phyloP scores from a whole-genome alignment of 1,140 invertebrate genomes.

The Drepana arcuata region DNA sequence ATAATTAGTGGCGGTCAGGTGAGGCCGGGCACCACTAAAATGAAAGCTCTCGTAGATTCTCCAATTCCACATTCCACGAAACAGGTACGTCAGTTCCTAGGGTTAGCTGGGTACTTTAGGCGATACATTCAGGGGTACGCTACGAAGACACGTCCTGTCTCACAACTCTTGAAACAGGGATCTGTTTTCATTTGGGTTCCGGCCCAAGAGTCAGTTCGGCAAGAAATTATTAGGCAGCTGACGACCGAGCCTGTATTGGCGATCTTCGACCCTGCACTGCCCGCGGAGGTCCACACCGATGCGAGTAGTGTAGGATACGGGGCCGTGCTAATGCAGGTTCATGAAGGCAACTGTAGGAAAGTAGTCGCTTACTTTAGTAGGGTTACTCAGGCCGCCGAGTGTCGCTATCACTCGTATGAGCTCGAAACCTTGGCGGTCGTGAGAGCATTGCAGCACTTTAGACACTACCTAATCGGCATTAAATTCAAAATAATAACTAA shows the following conservation, averaged over 20 bases:
- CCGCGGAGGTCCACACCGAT: constrained; percentile 33
- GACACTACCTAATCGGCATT: constrained; percentile 37
- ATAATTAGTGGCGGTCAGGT: constrained; percentile 24
- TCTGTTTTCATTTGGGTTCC: constrained; percentile 2
- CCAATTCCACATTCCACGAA: constrained; percentile 24
- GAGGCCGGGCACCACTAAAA: constrained; percentile 25
- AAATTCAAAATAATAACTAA: constrained; percentile 45
- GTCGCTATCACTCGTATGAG: constrained; percentile 33
- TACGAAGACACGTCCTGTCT: constrained; percentile 17
- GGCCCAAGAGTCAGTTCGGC: neutral
- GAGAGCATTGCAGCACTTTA: constrained; percentile 27
- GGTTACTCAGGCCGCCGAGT: constrained; percentile 20
- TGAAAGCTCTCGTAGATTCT: constrained; percentile 28
- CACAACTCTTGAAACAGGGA: constrained; percentile 17
- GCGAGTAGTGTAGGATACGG: constrained; percentile 28
- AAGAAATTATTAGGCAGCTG: constrained; percentile 2
- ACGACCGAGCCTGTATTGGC: constrained; percentile 14
- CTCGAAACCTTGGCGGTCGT: constrained; percentile 34
- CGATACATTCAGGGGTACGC: constrained; percentile 28
- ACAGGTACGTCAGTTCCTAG: constrained; percentile 30
- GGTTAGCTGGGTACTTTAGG: constrained; percentile 32
- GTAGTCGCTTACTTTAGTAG: constrained; percentile 29
- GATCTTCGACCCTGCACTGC: constrained; percentile 18
- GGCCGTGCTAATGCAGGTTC: constrained; percentile 20
- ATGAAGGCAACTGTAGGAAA: constrained; percentile 10